A percentile compares a stretch with the other conserved stretches of the same genome.
Conservation (phyloP, 37 sponge, comb jelly and placozoan genomes). For the Hexactinellida sp. region DNA sequence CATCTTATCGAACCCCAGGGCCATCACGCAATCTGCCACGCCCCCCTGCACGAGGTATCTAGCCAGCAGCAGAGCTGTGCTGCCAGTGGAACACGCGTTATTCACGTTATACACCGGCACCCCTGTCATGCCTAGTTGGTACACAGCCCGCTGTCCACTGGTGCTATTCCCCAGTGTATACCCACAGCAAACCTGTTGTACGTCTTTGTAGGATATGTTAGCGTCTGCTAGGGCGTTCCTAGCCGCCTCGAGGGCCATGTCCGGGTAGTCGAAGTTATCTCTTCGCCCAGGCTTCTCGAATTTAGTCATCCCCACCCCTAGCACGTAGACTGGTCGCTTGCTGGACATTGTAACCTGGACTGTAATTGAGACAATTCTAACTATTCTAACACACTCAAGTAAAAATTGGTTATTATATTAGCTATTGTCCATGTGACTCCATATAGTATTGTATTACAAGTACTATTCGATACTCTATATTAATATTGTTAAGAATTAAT, state of each 20-base stretch:
- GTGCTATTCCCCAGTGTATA: slow-evolving; percentile 64
- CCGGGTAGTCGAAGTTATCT: slow-evolving; percentile 82
- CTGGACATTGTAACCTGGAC: neutral
- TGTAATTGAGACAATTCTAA: neutral
- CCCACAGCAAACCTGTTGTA: slow-evolving; percentile 54
- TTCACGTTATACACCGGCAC: slow-evolving; percentile 88
- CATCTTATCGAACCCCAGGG: slow-evolving; percentile 90
- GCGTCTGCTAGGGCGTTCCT: slow-evolving; percentile 42
- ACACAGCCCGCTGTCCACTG: slow-evolving; percentile 78
- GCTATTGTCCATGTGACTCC: neutral
- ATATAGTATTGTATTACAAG: neutral
- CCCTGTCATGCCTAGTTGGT: slow-evolving; percentile 74
- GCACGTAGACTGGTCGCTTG: slow-evolving; percentile 58
- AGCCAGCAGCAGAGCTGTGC: slow-evolving; percentile 68
- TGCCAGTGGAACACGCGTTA: slow-evolving; percentile 73
- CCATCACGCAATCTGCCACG: slow-evolving; percentile 60
- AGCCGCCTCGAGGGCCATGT: slow-evolving; percentile 88
- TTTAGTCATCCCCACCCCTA: slow-evolving; percentile 94
- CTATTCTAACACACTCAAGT: too few relatives aligned
- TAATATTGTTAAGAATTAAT: too few relatives aligned
- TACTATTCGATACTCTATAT: too few relatives aligned
- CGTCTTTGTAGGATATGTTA: slow-evolving; percentile 28
- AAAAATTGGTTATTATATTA: too few relatives aligned
- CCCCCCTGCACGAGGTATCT: slow-evolving; percentile 75
- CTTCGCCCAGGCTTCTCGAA: slow-evolving; percentile 81